Conservation (phyloP, 2,888 invertebrate species). For the Mythimna pallens region DNA sequence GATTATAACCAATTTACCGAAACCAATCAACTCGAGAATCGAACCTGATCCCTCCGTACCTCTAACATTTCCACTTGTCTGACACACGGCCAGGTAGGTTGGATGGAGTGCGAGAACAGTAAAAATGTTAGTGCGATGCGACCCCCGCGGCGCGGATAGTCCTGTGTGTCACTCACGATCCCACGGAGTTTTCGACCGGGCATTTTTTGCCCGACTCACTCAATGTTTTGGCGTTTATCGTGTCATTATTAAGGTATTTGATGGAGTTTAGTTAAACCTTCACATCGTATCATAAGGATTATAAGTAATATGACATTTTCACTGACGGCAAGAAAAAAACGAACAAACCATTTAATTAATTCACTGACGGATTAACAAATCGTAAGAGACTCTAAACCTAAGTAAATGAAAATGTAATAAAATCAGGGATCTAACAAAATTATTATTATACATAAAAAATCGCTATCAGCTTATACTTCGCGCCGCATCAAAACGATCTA, state of each 20-base stretch:
- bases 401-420: not conserved
- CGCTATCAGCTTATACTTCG: constrained; percentile 44
- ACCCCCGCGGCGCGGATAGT: constrained; percentile 79
- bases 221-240: constrained; percentile 66
- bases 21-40: constrained; percentile 58
- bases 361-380: not conserved
- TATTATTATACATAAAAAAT: not conserved
- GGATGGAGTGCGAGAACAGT: constrained; percentile 79
- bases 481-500: constrained; percentile 33
- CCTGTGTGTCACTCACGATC: constrained; percentile 86
- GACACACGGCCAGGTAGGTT: constrained; percentile 75
- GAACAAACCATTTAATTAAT: not conserved
- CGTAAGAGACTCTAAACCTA: not conserved
- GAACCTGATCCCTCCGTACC: constrained; percentile 59
- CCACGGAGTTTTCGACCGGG: constrained; percentile 73
- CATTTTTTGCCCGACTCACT: constrained; percentile 70
- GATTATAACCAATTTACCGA: not conserved
- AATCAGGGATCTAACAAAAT: not conserved
- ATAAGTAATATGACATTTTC: not conserved
- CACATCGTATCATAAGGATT: not conserved
- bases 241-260: constrained; percentile 69
- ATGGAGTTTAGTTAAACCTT: constrained; percentile 15
- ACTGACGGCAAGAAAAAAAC: not conserved
- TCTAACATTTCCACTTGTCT: constrained; percentile 56
- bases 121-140: constrained; percentile 78